Percentiles rank a stretch among this genome's conserved stretches.
These are phyloP conservation scores for Phylloscopus trochiloides DNA, from an alignment of 2,113 vertebrate genomes.

Conservation along the genomic window DNA sequence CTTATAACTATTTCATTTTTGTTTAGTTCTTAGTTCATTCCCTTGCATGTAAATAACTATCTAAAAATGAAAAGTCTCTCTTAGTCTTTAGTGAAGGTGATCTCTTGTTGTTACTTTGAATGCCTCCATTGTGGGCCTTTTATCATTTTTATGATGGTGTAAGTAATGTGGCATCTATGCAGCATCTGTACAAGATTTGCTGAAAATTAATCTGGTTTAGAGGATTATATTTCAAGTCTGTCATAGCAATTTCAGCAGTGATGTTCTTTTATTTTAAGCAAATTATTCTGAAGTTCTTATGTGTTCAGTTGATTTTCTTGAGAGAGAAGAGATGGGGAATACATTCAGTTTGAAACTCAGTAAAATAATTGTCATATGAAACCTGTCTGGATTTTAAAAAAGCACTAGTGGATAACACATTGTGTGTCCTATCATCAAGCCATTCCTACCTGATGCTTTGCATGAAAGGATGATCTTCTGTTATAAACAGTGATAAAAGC, in stretches of 20 bases:
- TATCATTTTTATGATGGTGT: constrained; percentile 60
- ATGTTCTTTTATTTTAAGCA: constrained; percentile 26
- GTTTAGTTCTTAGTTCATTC: not conserved
- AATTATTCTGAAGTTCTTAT: constrained; percentile 4
- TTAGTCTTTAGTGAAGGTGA: constrained; percentile 22
- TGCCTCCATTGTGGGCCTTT: not conserved
- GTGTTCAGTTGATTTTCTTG: not conserved
- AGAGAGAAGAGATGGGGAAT: not conserved
- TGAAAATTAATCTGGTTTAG: constrained; percentile 58
- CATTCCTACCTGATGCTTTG: not conserved
- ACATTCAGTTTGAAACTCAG: not conserved
- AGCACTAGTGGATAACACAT: not conserved
- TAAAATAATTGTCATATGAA: not conserved
- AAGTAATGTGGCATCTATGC: constrained; percentile 37
- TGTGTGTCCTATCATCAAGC: not conserved
- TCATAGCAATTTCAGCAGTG: not conserved
- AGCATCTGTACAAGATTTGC: constrained; percentile 21
- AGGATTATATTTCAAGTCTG: constrained; percentile 49
- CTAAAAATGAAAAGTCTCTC: not conserved
- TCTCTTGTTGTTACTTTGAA: constrained; percentile 42
- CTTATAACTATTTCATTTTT: not conserved
- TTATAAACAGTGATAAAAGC: not conserved
- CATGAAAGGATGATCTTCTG: not conserved
- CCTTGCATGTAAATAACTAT: not conserved
- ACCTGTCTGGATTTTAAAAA: not conserved